phyloP scores from a whole-genome alignment of 1,140 invertebrate genomes.

The Metopolophium dirhodum region DNA sequence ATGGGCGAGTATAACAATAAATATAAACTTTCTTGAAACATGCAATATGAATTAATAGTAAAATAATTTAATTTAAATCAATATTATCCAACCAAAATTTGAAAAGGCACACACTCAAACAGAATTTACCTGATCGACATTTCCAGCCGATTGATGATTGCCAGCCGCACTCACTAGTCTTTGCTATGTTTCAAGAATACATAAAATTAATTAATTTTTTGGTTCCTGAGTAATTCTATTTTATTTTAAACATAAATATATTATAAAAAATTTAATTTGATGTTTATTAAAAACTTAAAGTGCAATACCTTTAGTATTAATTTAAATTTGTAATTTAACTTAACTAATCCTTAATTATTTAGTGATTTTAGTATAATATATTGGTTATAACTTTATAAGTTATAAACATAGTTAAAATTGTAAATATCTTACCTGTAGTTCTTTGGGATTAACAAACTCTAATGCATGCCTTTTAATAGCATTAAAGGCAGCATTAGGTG shows the following conservation, averaged over 20 bases:
- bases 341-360: background rate
- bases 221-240: background rate
- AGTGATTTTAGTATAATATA: background rate
- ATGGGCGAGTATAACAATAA: constrained; percentile 21
- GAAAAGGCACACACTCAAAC: constrained; percentile 43
- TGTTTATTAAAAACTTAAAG: background rate
- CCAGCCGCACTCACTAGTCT: constrained; percentile 55
- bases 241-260: background rate
- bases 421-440: constrained; percentile 75
- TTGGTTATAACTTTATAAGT: background rate
- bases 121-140: constrained; percentile 56
- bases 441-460: constrained; percentile 87
- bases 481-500: constrained; percentile 87
- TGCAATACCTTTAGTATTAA: background rate
- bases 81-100: constrained; percentile 58
- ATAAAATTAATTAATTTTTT: constrained; percentile 38
- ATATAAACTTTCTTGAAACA: constrained; percentile 35
- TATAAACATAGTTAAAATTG: background rate
- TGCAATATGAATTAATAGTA: constrained; percentile 18
- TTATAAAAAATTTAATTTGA: background rate
- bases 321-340: background rate
- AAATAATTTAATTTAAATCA: background rate
- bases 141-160: constrained; percentile 52
- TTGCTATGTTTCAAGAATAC: constrained; percentile 57
- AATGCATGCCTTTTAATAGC: constrained; percentile 92